Evolutionary conservation across 2,888 invertebrate species (phyloP).

Genomic region (Rhingia campestris): DNA sequence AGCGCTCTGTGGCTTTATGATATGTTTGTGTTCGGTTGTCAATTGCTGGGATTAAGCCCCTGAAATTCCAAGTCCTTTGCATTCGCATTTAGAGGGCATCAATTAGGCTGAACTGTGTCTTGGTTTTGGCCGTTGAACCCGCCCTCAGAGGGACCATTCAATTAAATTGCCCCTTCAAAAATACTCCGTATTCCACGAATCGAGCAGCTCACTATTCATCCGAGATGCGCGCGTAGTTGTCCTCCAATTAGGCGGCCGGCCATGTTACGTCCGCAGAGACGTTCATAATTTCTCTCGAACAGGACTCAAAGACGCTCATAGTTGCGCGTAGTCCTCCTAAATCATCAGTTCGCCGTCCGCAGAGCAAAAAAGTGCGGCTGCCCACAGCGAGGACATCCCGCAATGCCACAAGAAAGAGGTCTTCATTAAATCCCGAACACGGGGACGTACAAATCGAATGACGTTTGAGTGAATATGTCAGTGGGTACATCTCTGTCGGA

Average conservation of each 20-base stretch:
- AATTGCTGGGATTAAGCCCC: conserved; percentile 70
- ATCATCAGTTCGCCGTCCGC: conserved; percentile 28
- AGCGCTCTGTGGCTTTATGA: conserved; percentile 57
- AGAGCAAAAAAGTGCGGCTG: conserved; percentile 30
- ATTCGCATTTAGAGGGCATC: conserved; percentile 50
- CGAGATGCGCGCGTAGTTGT: conserved; percentile 20
- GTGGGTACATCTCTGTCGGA: conserved; percentile 50
- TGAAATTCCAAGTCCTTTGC: conserved; percentile 46
- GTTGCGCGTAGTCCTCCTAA: conserved; percentile 32
- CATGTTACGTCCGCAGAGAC: conserved; percentile 15
- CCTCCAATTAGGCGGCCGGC: conserved; percentile 58
- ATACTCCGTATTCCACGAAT: conserved; percentile 60
- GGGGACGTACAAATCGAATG: conserved; percentile 65
- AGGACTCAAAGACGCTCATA: conserved; percentile 27
- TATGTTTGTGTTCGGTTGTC: conserved; percentile 73
- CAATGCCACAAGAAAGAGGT: conserved; percentile 57
- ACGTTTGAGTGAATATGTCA: conserved; percentile 72
- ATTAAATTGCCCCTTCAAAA: conserved; percentile 35
- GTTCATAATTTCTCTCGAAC: conserved; percentile 57
- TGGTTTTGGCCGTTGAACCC: conserved; percentile 58
- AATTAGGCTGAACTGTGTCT: conserved; percentile 56
- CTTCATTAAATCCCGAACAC: conserved; percentile 68
- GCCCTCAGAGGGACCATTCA: conserved; percentile 29
- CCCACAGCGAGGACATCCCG: conserved; percentile 58
- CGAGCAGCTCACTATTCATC: conserved; percentile 33